These are phyloP conservation scores for Hypolimnas misippus DNA, from an alignment of 2,888 invertebrate species.

Conservation along the genomic window DNA sequence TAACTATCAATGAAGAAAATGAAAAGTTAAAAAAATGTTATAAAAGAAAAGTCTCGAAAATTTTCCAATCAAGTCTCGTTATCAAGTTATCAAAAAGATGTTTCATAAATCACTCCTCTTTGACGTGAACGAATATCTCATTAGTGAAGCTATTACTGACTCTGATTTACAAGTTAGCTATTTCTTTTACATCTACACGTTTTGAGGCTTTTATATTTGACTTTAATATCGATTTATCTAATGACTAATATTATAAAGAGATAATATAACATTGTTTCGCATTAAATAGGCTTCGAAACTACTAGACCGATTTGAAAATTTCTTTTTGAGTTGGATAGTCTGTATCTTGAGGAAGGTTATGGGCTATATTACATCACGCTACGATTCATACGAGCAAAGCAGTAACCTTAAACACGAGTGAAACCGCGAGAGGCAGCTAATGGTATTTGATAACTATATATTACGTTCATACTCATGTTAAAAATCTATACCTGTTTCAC, in stretches of 20 bases:
- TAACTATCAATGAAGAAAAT: neutral
- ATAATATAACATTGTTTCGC: too few species aligned
- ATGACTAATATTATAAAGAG: neutral
- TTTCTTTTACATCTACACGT: neutral
- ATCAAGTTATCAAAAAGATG: conserved; percentile 13
- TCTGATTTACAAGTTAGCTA: conserved; percentile 5
- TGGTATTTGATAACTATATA: too few species aligned
- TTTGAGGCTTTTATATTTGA: neutral
- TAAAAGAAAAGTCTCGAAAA: conserved; percentile 5
- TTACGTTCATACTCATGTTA: too few species aligned
- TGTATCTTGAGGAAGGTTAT: too few species aligned
- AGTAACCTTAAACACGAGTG: too few species aligned
- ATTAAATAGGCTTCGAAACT: too few species aligned
- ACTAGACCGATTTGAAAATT: too few species aligned
- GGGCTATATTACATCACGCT: too few species aligned
- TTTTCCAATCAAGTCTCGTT: conserved; percentile 10
- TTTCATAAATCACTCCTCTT: conserved; percentile 11
- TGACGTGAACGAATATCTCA: conserved; percentile 10
- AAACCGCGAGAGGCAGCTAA: too few species aligned
- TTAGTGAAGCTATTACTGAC: conserved; percentile 8
- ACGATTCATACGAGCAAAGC: too few species aligned
- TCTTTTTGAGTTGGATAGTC: too few species aligned
- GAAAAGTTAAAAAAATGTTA: neutral
- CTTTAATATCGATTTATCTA: neutral
- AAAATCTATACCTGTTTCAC: too few species aligned